Conservation (phyloP, 1,140 invertebrate genomes). For the Geopemphigus sp. region DNA sequence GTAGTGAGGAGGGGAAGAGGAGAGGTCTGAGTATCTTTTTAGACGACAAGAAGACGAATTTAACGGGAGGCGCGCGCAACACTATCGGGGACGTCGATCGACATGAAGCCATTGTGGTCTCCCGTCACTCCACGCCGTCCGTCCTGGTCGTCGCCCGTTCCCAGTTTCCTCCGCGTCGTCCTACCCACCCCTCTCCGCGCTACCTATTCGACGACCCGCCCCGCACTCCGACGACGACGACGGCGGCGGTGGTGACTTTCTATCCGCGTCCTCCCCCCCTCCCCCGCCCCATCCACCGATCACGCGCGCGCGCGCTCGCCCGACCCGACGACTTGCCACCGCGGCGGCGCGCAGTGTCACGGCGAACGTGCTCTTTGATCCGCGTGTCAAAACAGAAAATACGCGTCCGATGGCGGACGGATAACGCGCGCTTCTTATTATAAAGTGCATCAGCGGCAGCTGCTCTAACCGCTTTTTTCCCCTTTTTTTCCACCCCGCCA, state of each 20-base stretch:
- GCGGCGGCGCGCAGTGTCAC: neutral
- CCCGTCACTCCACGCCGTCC: neutral
- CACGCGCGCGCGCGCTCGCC: too few relatives aligned
- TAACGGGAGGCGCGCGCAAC: constrained; percentile 31
- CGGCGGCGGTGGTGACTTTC: constrained; percentile 12
- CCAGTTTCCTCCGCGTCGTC: neutral
- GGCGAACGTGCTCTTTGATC: constrained; percentile 23
- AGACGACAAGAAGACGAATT: constrained; percentile 14
- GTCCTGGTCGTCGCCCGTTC: neutral
- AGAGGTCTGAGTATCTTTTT: neutral
- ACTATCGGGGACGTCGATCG: constrained; percentile 28
- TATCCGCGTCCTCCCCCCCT: neutral
- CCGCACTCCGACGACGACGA: too few relatives aligned
- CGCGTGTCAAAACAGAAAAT: constrained; percentile 43
- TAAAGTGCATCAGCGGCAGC: constrained; percentile 17
- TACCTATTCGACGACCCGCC: neutral
- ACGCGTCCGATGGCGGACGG: constrained; percentile 30
- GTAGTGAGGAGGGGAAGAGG: too few relatives aligned
- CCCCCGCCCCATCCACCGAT: too few relatives aligned
- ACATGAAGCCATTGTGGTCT: constrained; percentile 34
- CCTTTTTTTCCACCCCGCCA: neutral
- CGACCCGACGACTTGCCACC: neutral
- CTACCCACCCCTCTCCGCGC: too few relatives aligned
- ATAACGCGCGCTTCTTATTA: constrained; percentile 34
- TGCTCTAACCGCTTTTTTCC: constrained; percentile 16